Evolutionary conservation across 2,888 invertebrate species (phyloP), one percentile per base, ranked within the genome.

Genomic region (Aporophyla lueneburgensis): DNA sequence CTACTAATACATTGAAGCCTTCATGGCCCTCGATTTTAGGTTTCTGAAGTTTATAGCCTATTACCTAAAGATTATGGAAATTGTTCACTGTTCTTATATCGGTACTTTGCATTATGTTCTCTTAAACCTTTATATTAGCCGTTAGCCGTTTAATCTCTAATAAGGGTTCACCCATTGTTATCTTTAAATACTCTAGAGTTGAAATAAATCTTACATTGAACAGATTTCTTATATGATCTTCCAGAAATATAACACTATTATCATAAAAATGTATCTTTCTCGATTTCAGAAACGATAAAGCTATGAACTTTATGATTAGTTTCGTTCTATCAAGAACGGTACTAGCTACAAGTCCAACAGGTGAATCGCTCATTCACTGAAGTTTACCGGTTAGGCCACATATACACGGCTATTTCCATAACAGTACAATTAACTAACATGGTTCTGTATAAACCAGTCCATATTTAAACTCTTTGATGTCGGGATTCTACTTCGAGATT

Each of bases 391-490:
- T 72, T 74, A 72, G 51, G 24, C 71, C 78, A 80, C 51, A 12
- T 16, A 0, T 33, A 72, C 46, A 74, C 43, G 21, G 65, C 59
- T 58, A 81, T 76, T 76, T 76, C 61, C 21, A 77, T 67, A 77
- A 65, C 21, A 81, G 53, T 66, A 76, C 77, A 86, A 88, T 88
- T 83, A 79, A 78, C 81, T 21, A 59, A 71, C 80, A 82, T 73
- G 65, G 63, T 63, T 85, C 58, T 73, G 69, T 80, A 68, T 81
- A 81, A 66, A 76, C 71, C 14, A 51, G 40, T 61, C 72, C 86
- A 81, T 74, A 79, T 74, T 71, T 78, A 79, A 76, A 61, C 88
- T 78, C 85, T 87, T 87, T 87, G 88, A 88, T 80, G 84, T 85
- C 43, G 61, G 51, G 6, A 14, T 56, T 27, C 63, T 62, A 51